Base-by-base conservation (phyloP, 2,888 invertebrate species). In the Eucera pruinosa region DNA sequence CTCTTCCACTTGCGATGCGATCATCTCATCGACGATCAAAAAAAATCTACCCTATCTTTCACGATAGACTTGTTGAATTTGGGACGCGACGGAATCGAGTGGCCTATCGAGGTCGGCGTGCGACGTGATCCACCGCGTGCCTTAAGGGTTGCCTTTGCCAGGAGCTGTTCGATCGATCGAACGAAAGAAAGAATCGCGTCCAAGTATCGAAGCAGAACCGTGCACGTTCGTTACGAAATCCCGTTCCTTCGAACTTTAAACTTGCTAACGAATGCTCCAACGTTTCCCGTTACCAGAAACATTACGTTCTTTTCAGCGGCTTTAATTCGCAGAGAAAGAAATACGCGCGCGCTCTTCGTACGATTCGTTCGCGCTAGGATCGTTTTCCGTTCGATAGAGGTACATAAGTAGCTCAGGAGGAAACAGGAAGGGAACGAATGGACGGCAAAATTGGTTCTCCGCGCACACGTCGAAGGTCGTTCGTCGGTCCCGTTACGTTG, bases 141-240 rank as follows among this genome's bases (percentile, higher is more conserved):
- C 3, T 33, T 7, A 7, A 3, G 33, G 33, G 33, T 7, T 33
- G n/a, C n/a, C 33, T 33, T 33, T 33, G 55, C 73, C 78, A 80
- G 81, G 68, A 83, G n/a, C n/a, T n/a, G n/a, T n/a, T n/a, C n/a
- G 75, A 82, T 76, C 72, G 25, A 58, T 72, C 62, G 75, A 69
- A 67, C 60, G 73, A 62, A 39, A 23, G 47, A 54, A 50, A n/a
- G n/a, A n/a, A n/a, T n/a, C n/a, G 5, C 27, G 47, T 48, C 48
- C 43, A 39, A 57, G 41, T 50, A 70, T 11, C 41, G 58, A 80
- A 84, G 50, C 74, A n/a, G 58, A 71, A 69, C 67, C 81, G 41
- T 70, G 54, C 65, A 58, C 50, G 20, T 18, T 39, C n/a, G 43
- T 39, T 47, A 57, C n/a, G 25, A 57, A 45, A 57, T 67, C 30